Evolutionary conservation across 92 coral and sea anemone species (phyloP), one percentile per base, ranked within the genome.

Genomic region (Epizoanthus scotinus): DNA sequence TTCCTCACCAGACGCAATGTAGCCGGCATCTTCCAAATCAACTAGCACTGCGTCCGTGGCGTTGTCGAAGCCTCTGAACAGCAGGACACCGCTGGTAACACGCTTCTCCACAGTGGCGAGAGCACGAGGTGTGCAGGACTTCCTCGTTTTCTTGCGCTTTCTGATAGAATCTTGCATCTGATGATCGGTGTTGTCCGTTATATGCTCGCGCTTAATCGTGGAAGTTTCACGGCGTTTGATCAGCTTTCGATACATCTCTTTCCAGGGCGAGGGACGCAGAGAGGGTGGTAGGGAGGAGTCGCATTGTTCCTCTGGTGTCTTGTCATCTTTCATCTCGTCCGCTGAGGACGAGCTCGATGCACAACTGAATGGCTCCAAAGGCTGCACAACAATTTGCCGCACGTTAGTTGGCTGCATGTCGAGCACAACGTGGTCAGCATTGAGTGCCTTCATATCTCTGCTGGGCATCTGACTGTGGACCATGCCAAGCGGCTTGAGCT

Each of bases 1-100:
- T 12, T 73, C 79, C 40, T 75, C 81, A 26, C 81, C 68, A 5
- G 81, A 75, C 54, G 81, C 81, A 20, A 75, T 67, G 68, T 75
- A 75, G 49, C 68, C 81, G 15, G 81, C 2, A 36, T 57, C 81
- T 22, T 57, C 68, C 12, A n/a, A n/a, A 36, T 75, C 81, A 58
- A 75, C 15, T 53, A 75, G n/a, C 40, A 75, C 14, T 3, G 81
- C 81, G 19, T 75, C 21, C 17, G 81, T 75, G 55, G 81, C 40
- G 12, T 24, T n/a, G 68, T 75, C 81, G 26, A 65, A 75, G 1
- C 36, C 56, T 75, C 81, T 58, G 38, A 75, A 58, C 14, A 75
- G 68, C 42, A 67, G 81, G 44, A 75, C 67, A 13, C 68, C 68
- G 54, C 67, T 38, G 55, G 81, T 58, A 55, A 59, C 49, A 14